These are phyloP conservation scores for Neoaliturus tenellus DNA, from an alignment of 2,888 invertebrate species.

Conservation along the genomic window DNA sequence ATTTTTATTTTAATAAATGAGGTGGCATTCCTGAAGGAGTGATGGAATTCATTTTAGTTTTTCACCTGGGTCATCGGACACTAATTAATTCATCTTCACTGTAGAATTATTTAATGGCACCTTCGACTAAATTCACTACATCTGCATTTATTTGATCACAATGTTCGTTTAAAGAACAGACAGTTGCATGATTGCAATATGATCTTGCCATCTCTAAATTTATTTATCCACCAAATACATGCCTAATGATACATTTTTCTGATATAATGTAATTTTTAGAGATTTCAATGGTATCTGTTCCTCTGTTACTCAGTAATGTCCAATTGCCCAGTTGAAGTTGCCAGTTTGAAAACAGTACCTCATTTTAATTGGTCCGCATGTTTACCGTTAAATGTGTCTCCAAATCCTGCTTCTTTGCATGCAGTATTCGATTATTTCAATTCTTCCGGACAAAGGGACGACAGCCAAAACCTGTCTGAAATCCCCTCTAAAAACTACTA, in stretches of 20 bases:
- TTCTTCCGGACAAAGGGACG: background rate
- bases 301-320: background rate
- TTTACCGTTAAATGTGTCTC: too few relatives aligned
- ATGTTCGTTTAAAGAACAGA: background rate
- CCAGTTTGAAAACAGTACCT: slow-evolving; percentile 53
- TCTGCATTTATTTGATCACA: background rate
- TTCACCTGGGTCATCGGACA: background rate
- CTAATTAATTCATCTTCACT: background rate
- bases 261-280: background rate
- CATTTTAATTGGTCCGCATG: slow-evolving; percentile 54
- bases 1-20: background rate
- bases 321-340: slow-evolving; percentile 55
- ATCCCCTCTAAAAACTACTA: too few relatives aligned
- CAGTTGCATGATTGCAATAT: slow-evolving; percentile 7
- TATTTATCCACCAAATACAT: background rate
- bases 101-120: background rate
- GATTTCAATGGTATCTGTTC: slow-evolving; percentile 23
- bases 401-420: too few relatives aligned
- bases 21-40: slow-evolving; percentile 19
- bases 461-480: slow-evolving; percentile 49
- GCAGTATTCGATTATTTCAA: background rate
- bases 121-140: background rate
- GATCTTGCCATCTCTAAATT: background rate
- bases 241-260: background rate
- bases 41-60: background rate